phyloP scores from a whole-genome alignment of 2,888 invertebrate genomes.

The Morpho achilles region DNA sequence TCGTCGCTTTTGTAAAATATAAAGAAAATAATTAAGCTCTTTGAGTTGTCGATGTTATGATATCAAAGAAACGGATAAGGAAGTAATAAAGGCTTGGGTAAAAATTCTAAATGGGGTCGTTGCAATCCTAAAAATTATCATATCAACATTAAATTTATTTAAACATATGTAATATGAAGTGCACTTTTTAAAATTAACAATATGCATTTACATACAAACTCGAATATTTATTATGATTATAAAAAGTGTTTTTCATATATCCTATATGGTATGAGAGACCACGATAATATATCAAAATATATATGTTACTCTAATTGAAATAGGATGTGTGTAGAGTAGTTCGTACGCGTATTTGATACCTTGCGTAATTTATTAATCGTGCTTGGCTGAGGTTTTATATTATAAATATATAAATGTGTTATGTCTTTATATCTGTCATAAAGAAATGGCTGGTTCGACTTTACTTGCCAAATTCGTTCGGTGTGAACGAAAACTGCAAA shows the following conservation, averaged over 20 bases:
- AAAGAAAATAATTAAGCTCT: too few relatives aligned
- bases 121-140: constrained; percentile 43
- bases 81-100: background rate
- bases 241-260: constrained; percentile 39
- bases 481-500: constrained; percentile 51
- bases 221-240: constrained; percentile 31
- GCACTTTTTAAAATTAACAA: constrained; percentile 40
- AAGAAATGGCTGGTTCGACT: constrained; percentile 33
- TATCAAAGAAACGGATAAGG: too few relatives aligned
- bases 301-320: constrained; percentile 36
- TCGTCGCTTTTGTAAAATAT: too few relatives aligned
- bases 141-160: constrained; percentile 40
- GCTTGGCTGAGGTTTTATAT: constrained; percentile 52
- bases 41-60: too few relatives aligned
- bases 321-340: constrained; percentile 55
- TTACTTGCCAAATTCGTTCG: constrained; percentile 62
- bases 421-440: constrained; percentile 23
- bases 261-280: constrained; percentile 63
- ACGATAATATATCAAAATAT: constrained; percentile 38
- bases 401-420: constrained; percentile 25
- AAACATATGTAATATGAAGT: constrained; percentile 30
- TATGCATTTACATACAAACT: constrained; percentile 35
- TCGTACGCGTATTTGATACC: constrained; percentile 37
- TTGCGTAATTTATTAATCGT: constrained; percentile 46
- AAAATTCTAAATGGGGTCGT: constrained; percentile 33